Evolutionary conservation across 2,797 vertebrate species (phyloP).

Genomic region (Fistularia tabacaria): DNA sequence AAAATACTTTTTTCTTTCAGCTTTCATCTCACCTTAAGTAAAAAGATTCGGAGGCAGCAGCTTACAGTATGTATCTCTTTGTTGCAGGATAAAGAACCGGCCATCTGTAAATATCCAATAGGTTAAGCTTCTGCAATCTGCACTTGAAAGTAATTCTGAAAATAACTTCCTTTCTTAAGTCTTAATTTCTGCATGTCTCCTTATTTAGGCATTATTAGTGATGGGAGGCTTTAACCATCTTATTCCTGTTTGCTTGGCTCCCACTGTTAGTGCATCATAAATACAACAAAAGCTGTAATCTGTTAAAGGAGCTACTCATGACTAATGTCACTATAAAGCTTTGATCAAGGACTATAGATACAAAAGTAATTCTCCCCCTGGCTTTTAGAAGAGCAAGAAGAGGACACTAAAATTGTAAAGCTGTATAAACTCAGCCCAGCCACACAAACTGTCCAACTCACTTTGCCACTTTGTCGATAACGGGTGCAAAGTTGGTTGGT

Average conservation of each 20-base stretch:
- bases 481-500: constrained; percentile 93
- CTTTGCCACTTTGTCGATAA: constrained; percentile 96
- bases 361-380: background rate
- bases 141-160: no score
- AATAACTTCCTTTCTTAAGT: no score
- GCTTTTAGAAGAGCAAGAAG: no score
- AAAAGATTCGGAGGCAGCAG: no score
- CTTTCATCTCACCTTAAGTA: no score
- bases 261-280: constrained; percentile 4
- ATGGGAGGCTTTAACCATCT: constrained; percentile 9
- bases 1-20: no score
- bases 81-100: no score
- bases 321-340: constrained; percentile 19
- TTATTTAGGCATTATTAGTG: constrained; percentile 4
- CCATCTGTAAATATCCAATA: no score
- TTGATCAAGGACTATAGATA: constrained; percentile 5
- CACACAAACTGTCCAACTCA: constrained; percentile 58
- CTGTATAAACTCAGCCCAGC: background rate
- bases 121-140: no score
- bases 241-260: constrained; percentile 4
- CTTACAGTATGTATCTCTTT: no score
- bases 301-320: constrained; percentile 4
- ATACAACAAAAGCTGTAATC: constrained; percentile 29
- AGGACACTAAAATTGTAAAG: no score
- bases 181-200: no score